A percentile compares a stretch with the other conserved stretches of the same genome.
These are phyloP conservation scores for Sycophaga agraensis DNA, from an alignment of 1,140 invertebrate genomes.

Conservation along the genomic window DNA sequence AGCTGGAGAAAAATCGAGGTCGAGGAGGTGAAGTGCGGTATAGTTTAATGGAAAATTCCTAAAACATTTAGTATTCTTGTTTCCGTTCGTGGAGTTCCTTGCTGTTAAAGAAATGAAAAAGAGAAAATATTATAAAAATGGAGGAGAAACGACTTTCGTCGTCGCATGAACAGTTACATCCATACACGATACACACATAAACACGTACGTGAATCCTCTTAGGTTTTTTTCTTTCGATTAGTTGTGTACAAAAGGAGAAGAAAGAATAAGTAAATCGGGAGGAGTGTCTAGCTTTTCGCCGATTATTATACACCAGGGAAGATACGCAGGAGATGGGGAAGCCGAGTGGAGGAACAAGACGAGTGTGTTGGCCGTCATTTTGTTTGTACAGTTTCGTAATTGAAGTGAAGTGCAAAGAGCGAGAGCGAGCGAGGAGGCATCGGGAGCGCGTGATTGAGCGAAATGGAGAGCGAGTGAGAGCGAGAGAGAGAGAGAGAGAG, in stretches of 20 bases:
- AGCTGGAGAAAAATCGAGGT: neutral
- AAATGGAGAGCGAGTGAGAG: too few species aligned
- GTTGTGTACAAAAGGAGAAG: slow-evolving; percentile 13
- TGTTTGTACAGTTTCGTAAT: slow-evolving; percentile 15
- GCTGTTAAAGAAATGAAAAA: slow-evolving; percentile 3
- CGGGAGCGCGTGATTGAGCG: too few species aligned
- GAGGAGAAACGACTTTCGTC: slow-evolving; percentile 18
- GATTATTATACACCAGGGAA: neutral
- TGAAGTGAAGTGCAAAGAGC: slow-evolving; percentile 14
- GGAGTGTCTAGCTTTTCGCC: neutral
- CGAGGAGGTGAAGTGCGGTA: neutral
- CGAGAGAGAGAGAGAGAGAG: too few species aligned
- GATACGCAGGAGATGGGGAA: neutral
- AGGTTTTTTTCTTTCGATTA: slow-evolving; percentile 29
- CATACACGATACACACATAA: too few species aligned
- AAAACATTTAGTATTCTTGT: slow-evolving; percentile 25
- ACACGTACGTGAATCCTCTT: slow-evolving; percentile 22
- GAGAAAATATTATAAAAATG: neutral
- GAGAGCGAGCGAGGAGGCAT: neutral
- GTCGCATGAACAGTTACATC: slow-evolving; percentile 30
- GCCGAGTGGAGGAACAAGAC: neutral
- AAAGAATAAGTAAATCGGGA: neutral
- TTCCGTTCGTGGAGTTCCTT: slow-evolving; percentile 22
- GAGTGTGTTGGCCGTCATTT: slow-evolving; percentile 7
- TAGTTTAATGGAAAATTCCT: slow-evolving; percentile 22